Evolutionary conservation across 53 echinoderm and acorn worm genomes (phyloP), one percentile per base, ranked within the genome.

Genomic region (Luidia sarsii): DNA sequence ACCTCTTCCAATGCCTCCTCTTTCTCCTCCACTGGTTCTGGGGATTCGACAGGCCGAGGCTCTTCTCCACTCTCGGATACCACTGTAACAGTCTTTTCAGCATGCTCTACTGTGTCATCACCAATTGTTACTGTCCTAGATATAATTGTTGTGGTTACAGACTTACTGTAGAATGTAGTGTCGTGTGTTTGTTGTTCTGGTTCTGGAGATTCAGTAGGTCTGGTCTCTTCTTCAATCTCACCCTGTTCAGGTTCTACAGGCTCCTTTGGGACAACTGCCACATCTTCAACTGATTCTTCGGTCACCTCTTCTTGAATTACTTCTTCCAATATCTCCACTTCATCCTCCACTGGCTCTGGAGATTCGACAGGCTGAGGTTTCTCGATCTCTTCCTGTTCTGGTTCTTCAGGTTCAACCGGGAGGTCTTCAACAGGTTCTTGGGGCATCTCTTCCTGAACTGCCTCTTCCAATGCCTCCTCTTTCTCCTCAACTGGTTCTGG

Each of bases 101-200:
- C 65, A 39, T 48, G 56, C 33, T 29, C 36, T 16, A 63, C 61
- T 48, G 65, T 20, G 14, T 53, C 71, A 54, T 53, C n/a, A 4
- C n/a, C 53, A 53, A 53, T 66, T 38, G 46, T 35, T 21, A 51
- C 66, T 22, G 36, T 80, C 39, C 50, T 80, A 36, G 81, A 65
- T 54, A 65, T 61, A 86, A 82, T 65, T 80, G 82, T 72, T 16
- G 82, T 64, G 27, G 77, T 77, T 39, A 77, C 39, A 30, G 61
- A 55, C 39, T 77, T 48, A 29, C 46, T 36, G 48, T 57, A 61
- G 2, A 32, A 20, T 2, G 74, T 41, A n/a, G 46, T 48, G 39
- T 43, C 75, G 35, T 77, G 48, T 6, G 41, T 41, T 11, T 7
- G 6, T 7, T 7, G 6, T 7, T 21, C 20, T 18, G 41, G 35